Percentiles rank a stretch among this genome's conserved stretches.
These are phyloP conservation scores for Emydocephalus ijimae DNA, from an alignment of 2,113 vertebrate species.

Conservation along the genomic window DNA sequence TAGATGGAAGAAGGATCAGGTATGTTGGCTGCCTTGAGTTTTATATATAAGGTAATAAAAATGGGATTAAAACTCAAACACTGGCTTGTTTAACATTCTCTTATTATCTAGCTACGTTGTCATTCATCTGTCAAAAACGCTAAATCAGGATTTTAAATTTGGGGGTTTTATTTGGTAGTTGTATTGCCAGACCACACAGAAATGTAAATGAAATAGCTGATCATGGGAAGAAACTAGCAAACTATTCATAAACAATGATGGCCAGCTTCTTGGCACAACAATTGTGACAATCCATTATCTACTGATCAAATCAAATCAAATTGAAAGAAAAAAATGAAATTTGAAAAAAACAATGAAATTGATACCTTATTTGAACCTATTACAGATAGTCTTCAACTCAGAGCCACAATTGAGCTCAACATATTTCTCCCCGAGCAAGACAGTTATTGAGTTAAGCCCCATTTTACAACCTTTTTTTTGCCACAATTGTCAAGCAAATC, in stretches of 20 bases:
- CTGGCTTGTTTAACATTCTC: not conserved
- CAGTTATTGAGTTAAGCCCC: no score
- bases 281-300: not conserved
- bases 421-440: no score
- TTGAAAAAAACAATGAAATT: no score
- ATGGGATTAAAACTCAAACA: not conserved
- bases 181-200: not conserved
- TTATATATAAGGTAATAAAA: no score
- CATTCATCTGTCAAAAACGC: not conserved
- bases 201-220: not conserved
- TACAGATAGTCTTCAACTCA: no score
- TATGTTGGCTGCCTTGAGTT: no score
- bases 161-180: not conserved
- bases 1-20: no score
- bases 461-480: no score
- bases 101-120: not conserved
- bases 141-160: not conserved
- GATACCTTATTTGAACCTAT: not conserved
- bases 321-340: no score
- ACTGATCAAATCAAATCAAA: no score
- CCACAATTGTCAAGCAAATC: no score
- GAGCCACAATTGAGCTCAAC: no score
- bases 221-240: not conserved
- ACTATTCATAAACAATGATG: not conserved
- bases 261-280: not conserved